These are phyloP conservation scores for Apantesis nais DNA, from an alignment of 2,888 invertebrate species.

Conservation along the genomic window DNA sequence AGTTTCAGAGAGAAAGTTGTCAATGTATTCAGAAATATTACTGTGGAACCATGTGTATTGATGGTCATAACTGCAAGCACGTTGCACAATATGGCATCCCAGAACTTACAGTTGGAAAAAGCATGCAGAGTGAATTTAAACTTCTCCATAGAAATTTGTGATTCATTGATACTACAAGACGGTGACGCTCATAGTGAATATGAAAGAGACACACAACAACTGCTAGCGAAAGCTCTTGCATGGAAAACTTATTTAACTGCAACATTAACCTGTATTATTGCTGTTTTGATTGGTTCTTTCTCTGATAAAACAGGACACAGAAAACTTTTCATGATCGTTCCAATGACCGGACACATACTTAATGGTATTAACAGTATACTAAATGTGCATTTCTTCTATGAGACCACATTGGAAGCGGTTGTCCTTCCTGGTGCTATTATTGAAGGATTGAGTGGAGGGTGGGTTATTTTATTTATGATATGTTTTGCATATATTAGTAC, in stretches of 20 bases:
- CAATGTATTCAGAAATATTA: constrained; percentile 57
- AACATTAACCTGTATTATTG: constrained; percentile 90
- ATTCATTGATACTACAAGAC: constrained; percentile 88
- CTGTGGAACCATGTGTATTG: constrained; percentile 69
- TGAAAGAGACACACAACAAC: constrained; percentile 87
- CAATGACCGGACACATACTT: constrained; percentile 89
- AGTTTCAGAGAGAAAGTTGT: constrained; percentile 51
- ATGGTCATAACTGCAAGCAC: constrained; percentile 63
- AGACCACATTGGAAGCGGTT: constrained; percentile 90
- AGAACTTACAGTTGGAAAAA: constrained; percentile 93
- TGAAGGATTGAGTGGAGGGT: constrained; percentile 91
- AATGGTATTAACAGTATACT: constrained; percentile 89
- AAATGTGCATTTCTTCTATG: constrained; percentile 90
- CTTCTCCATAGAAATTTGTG: constrained; percentile 89
- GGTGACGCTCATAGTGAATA: constrained; percentile 82
- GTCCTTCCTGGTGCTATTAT: constrained; percentile 90
- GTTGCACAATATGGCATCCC: constrained; percentile 88
- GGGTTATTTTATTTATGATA: constrained; percentile 93
- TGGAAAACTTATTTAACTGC: constrained; percentile 93
- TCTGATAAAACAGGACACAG: constrained; percentile 88
- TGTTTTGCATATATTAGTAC: constrained; percentile 94
- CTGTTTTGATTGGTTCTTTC: constrained; percentile 92
- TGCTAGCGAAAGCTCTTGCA: constrained; percentile 90
- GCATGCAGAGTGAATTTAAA: constrained; percentile 93
- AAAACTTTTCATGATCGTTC: constrained; percentile 90